Conservation (phyloP, 2,797 vertebrate species). For the Acanthiza pusilla region DNA sequence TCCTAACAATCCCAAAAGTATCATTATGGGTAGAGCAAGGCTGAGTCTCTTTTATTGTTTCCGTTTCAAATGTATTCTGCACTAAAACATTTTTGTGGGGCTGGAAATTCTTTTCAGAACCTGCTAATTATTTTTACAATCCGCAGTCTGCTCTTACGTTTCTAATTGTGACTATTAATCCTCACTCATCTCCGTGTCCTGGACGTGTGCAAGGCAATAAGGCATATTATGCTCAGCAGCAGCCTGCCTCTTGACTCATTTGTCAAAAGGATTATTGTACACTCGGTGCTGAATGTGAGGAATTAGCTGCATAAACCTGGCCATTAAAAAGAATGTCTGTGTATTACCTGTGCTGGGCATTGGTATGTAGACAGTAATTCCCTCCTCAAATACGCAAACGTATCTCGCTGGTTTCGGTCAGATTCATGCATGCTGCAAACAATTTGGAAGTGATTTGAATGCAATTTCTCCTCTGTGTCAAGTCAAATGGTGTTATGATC, state of each 20-base stretch:
- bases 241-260: conserved; percentile 46
- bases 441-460: neutral
- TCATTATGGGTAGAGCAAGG: neutral
- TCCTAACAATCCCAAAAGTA: neutral
- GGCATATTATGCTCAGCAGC: conserved; percentile 51
- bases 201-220: conserved; percentile 44
- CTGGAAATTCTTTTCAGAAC: conserved; percentile 44
- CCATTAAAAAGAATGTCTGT: neutral
- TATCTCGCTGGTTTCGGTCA: neutral
- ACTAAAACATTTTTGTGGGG: conserved; percentile 52
- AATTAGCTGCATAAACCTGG: conserved; percentile 39
- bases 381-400: neutral
- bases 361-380: neutral
- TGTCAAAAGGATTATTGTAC: conserved; percentile 42
- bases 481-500: neutral
- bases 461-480: neutral
- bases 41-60: conserved; percentile 26
- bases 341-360: conserved; percentile 2
- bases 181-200: conserved; percentile 44
- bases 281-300: neutral
- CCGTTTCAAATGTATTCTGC: neutral
- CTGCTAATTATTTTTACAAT: conserved; percentile 58
- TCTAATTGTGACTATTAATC: conserved; percentile 63
- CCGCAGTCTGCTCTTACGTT: conserved; percentile 6
- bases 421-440: neutral